These are phyloP conservation scores for Chaetorhynchus papuensis DNA, from an alignment of 2,113 vertebrate species.

Conservation along the genomic window DNA sequence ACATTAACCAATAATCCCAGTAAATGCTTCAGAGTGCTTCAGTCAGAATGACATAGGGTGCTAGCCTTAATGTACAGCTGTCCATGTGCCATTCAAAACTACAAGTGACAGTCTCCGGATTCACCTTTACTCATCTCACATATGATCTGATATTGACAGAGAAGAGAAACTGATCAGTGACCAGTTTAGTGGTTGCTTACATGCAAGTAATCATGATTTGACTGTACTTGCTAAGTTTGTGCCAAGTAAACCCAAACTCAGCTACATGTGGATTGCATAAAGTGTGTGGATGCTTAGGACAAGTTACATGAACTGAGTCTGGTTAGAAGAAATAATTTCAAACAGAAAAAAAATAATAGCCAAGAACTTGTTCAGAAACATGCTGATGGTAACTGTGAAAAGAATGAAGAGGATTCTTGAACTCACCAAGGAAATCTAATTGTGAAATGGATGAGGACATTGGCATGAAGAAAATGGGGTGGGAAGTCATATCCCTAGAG, in stretches of 20 bases:
- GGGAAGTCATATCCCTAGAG: neutral
- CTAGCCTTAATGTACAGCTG: neutral
- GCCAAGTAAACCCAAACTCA: neutral
- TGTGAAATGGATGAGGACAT: constrained; percentile 32
- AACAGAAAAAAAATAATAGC: neutral
- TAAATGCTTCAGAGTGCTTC: neutral
- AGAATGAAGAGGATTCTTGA: constrained; percentile 20
- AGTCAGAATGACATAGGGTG: neutral
- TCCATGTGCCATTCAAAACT: neutral
- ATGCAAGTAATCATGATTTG: neutral
- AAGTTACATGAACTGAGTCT: neutral
- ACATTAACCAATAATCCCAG: neutral
- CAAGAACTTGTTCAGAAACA: neutral
- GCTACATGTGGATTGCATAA: neutral
- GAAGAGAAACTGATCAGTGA: neutral
- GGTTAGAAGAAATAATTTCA: neutral
- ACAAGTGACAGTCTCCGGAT: neutral
- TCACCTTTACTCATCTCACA: neutral
- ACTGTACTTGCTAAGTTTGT: neutral
- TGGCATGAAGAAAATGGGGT: constrained; percentile 37
- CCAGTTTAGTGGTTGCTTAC: neutral
- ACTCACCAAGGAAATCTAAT: constrained; percentile 26
- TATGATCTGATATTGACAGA: neutral
- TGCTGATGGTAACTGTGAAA: neutral
- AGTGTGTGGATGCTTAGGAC: neutral